Evolutionary conservation across 2,888 invertebrate species (phyloP), one percentile per base, ranked within the genome.

Genomic region (Arenicola marina): DNA sequence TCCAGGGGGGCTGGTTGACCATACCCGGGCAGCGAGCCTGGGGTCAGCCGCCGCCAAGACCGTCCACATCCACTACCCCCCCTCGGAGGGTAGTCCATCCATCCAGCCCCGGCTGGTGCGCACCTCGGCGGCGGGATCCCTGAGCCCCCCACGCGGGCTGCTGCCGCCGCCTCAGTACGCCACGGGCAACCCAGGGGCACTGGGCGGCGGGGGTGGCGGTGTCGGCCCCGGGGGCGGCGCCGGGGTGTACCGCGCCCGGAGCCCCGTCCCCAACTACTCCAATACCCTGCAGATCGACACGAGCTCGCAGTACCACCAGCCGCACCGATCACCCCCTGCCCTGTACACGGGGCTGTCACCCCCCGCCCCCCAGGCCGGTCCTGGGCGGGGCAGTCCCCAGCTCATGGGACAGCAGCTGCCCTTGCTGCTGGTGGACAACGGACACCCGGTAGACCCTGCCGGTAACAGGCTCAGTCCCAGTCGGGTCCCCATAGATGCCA

Each of bases 211-310:
- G n/a, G n/a, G n/a, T n/a, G n/a, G n/a, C n/a, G n/a, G n/a, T n/a
- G 28, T 15, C 28, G n/a, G 28, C 24, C 29, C 43, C 11, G 51
- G 15, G 21, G n/a, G 7, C n/a, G 28, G 45, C 21, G 26, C 43
- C 21, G 24, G 55, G 18, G 4, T 56, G 4, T 56, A 56, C 56
- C 15, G 26, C 29, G 3, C n/a, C 51, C 33, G 45, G 51, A 28
- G 15, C 7, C 33, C 51, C 24, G 2, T 38, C 51, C 7, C 38
- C 43, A 28, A 38, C 56, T 57, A 57, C 46, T 44, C 44, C 15
- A 43, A 57, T 29, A 45, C 57, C 15, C 46, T 57, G 44, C 57
- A 57, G 57, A 43, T 57, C 4, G 57, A 57, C 21, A 45, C 57
- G 18, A 45, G 46, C n/a, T 57, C 57, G 48, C 38, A 38, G 38